phyloP scores from a whole-genome alignment of 2,797 vertebrate species.

The Acestrorhynchus altus region DNA sequence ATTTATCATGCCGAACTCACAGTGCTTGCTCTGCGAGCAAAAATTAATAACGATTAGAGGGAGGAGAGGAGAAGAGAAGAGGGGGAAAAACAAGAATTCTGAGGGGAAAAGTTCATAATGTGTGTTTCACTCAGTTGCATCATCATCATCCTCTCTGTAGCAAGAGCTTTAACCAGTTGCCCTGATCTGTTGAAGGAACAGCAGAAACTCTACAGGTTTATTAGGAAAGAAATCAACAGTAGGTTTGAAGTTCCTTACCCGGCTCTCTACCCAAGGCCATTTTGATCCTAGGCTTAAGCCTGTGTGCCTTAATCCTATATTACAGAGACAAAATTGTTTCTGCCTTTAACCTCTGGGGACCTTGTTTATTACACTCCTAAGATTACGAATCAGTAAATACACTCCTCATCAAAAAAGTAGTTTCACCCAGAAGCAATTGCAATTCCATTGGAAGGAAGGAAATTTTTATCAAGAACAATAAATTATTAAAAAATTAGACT shows the following conservation, averaged over 20 bases:
- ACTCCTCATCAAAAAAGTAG: too few species aligned
- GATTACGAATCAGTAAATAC: too few species aligned
- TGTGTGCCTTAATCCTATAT: background rate
- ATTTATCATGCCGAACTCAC: conserved; percentile 59
- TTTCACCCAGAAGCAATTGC: too few species aligned
- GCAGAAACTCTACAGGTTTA: conserved; percentile 40
- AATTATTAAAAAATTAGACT: too few species aligned
- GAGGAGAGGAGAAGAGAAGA: conserved; percentile 31
- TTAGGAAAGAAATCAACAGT: conserved; percentile 24
- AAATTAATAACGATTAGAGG: conserved; percentile 60
- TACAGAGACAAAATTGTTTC: background rate
- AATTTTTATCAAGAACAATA: too few species aligned
- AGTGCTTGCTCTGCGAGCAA: conserved; percentile 29
- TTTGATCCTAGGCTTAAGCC: background rate
- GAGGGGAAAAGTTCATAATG: conserved; percentile 64
- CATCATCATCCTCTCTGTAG: conserved; percentile 61
- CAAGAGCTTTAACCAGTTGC: conserved; percentile 56
- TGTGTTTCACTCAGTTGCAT: conserved; percentile 74
- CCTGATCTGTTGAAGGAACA: conserved; percentile 37
- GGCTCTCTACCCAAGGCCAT: conserved; percentile 16
- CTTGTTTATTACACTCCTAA: too few species aligned
- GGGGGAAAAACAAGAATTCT: conserved; percentile 46
- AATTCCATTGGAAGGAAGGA: too few species aligned
- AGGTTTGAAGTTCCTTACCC: background rate
- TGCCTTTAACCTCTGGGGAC: too few species aligned